These are phyloP conservation scores for Sminthurides aquaticus DNA, from an alignment of 2,888 invertebrate genomes.

Conservation along the genomic window DNA sequence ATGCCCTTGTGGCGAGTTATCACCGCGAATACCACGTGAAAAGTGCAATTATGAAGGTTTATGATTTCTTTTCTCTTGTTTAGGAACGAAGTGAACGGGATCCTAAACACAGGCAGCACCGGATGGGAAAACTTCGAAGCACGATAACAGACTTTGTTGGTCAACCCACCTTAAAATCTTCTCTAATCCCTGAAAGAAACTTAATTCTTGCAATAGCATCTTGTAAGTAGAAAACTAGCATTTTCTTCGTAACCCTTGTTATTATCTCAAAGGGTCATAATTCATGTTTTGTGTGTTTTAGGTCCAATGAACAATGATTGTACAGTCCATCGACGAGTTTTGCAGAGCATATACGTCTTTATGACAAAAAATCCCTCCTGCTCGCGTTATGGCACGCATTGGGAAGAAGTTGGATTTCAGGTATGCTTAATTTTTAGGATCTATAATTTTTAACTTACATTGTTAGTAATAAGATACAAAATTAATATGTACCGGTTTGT, in stretches of 20 bases:
- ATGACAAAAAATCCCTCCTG: conserved; percentile 45
- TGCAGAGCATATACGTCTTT: conserved; percentile 43
- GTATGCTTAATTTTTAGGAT: too few species aligned
- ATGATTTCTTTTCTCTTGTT: background rate
- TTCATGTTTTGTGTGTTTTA: conserved; percentile 10
- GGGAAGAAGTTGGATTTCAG: conserved; percentile 55
- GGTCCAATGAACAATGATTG: conserved; percentile 43
- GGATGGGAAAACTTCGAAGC: conserved; percentile 31
- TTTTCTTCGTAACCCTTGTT: background rate
- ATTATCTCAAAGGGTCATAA: background rate
- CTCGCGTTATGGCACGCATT: conserved; percentile 51
- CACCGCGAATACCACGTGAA: too few species aligned
- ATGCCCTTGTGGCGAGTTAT: too few species aligned
- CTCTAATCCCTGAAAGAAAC: conserved; percentile 37
- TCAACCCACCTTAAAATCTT: conserved; percentile 31
- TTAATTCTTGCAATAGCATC: conserved; percentile 41
- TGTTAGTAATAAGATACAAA: background rate
- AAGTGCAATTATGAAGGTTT: too few species aligned
- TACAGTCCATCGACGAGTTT: conserved; percentile 40
- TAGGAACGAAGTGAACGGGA: conserved; percentile 1
- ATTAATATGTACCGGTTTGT: background rate
- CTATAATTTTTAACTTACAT: conserved; percentile 7
- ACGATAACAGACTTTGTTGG: conserved; percentile 39
- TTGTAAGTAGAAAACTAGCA: conserved; percentile 30
- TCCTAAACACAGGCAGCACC: conserved; percentile 30